These are phyloP conservation scores for Ischnura elegans DNA, from an alignment of 2,888 invertebrate genomes.

Conservation along the genomic window DNA sequence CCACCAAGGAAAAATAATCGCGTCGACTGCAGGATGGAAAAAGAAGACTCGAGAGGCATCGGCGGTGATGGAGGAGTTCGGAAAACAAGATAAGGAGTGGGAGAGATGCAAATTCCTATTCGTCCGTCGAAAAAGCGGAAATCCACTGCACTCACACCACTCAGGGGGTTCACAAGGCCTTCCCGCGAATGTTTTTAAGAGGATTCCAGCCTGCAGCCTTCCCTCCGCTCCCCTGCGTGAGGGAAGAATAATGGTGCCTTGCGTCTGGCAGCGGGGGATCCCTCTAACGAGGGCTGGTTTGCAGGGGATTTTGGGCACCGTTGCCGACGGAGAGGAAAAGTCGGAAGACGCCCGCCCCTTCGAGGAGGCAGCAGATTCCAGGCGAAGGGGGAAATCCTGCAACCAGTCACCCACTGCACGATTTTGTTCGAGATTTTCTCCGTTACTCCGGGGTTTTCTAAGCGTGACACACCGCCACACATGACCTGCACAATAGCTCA, in stretches of 20 bases:
- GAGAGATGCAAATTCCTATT: background rate
- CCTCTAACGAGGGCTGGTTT: constrained; percentile 11
- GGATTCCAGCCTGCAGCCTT: background rate
- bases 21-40: background rate
- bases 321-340: background rate
- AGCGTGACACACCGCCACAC: too few species aligned
- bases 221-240: background rate
- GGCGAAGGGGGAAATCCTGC: background rate
- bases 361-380: background rate
- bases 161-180: background rate
- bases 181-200: background rate
- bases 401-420: too few species aligned
- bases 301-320: background rate
- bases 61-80: background rate
- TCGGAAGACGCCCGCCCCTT: background rate
- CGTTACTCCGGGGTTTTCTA: too few species aligned
- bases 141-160: background rate
- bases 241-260: background rate
- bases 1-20: background rate
- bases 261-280: background rate
- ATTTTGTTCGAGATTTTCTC: too few species aligned
- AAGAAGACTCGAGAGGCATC: background rate
- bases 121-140: background rate
- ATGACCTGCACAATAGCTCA: too few species aligned
- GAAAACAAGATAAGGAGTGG: background rate